Conservation (phyloP, 2,888 invertebrate species). For the Papilio gigon region DNA sequence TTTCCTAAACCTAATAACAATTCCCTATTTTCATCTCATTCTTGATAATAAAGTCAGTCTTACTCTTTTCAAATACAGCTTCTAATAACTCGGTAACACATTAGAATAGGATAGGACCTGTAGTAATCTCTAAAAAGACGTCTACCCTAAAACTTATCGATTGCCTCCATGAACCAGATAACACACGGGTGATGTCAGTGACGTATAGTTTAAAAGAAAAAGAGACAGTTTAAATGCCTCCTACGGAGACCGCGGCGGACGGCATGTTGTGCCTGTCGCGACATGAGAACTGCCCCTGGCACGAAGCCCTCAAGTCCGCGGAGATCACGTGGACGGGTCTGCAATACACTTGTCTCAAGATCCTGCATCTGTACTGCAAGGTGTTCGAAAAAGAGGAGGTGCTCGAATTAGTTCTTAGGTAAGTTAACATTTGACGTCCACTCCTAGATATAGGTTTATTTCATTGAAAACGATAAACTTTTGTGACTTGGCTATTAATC, state of each 20-base stretch:
- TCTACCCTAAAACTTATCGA: neutral
- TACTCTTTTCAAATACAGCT: neutral
- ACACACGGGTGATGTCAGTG: conserved; percentile 35
- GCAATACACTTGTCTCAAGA: conserved; percentile 91
- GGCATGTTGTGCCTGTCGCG: conserved; percentile 85
- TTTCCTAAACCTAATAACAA: too few relatives aligned
- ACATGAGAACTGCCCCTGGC: conserved; percentile 84
- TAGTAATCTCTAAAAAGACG: too few relatives aligned
- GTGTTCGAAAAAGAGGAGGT: conserved; percentile 92
- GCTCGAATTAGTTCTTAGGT: conserved; percentile 90
- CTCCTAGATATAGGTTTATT: too few relatives aligned
- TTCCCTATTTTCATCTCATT: too few relatives aligned
- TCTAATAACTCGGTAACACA: neutral
- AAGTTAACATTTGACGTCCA: conserved; percentile 60
- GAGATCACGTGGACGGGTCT: conserved; percentile 91
- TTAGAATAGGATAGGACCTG: neutral
- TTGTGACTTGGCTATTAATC: too few relatives aligned
- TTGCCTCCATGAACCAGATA: conserved; percentile 44
- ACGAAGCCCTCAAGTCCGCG: conserved; percentile 80
- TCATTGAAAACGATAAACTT: too few relatives aligned
- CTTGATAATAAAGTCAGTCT: neutral
- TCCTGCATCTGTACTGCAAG: conserved; percentile 92
- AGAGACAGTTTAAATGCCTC: conserved; percentile 71
- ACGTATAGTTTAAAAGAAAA: conserved; percentile 28
- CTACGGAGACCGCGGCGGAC: conserved; percentile 70